These are phyloP conservation scores for Cacatua alba DNA, from an alignment of 2,113 vertebrate species.

Conservation along the genomic window DNA sequence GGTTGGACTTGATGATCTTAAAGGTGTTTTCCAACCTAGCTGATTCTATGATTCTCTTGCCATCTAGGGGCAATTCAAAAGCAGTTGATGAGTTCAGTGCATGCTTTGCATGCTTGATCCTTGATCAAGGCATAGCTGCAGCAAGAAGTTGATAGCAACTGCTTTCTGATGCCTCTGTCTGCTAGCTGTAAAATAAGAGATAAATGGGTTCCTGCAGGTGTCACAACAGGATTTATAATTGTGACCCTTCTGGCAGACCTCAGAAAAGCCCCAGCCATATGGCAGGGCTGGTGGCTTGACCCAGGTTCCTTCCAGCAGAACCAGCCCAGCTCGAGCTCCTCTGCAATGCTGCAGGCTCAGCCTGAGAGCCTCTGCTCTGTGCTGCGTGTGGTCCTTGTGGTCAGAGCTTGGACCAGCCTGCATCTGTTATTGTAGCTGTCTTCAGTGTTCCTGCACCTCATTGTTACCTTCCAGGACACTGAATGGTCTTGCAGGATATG, in stretches of 20 bases:
- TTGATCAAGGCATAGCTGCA: not conserved
- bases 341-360: not conserved
- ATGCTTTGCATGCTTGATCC: not conserved
- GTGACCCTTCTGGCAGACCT: not conserved
- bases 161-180: not conserved
- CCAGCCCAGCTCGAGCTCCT: not conserved
- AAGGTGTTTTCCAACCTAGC: not conserved
- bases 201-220: not conserved
- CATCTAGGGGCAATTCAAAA: not conserved
- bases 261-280: not conserved
- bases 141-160: not conserved
- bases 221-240: not conserved
- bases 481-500: not conserved
- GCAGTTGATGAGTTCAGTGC: not conserved
- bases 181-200: not conserved
- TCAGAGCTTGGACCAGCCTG: not conserved
- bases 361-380: not conserved
- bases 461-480: not conserved
- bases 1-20: not conserved
- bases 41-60: not conserved
- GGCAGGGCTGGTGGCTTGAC: not conserved
- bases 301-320: not conserved
- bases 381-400: not conserved
- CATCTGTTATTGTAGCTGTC: not conserved
- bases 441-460: not conserved